Percentiles rank a stretch among this genome's conserved stretches.
Conservation (phyloP, 2,797 vertebrate genomes). For the Lacerta bilineata region DNA sequence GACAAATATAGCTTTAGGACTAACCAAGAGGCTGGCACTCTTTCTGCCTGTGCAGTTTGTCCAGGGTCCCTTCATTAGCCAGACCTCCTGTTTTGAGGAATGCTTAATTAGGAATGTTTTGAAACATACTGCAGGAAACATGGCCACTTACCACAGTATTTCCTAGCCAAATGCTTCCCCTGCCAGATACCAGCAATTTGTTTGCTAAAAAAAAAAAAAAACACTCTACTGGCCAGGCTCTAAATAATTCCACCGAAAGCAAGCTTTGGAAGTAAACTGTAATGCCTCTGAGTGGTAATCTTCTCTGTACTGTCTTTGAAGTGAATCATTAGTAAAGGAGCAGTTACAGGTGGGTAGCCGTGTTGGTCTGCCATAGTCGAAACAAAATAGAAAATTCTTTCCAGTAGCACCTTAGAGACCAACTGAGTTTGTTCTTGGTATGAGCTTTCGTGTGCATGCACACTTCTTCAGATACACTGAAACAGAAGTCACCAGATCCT, state of each 20-base stretch:
- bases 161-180: conserved; percentile 5
- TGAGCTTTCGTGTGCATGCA: no score
- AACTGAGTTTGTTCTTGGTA: no score
- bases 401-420: no score
- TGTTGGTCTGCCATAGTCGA: no score
- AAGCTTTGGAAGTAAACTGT: background rate
- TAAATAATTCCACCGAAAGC: conserved; percentile 9
- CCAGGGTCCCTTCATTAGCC: conserved; percentile 11
- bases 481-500: no score
- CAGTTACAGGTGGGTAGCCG: no score
- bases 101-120: conserved; percentile 29
- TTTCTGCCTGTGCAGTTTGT: background rate
- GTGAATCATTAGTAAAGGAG: background rate
- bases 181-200: conserved; percentile 16
- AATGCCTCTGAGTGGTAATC: background rate
- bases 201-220: conserved; percentile 7
- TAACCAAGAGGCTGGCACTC: background rate
- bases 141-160: conserved; percentile 22
- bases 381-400: no score
- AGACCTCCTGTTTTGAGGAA: conserved; percentile 19
- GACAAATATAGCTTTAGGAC: background rate
- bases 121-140: conserved; percentile 26
- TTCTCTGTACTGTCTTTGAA: conserved; percentile 1
- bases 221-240: background rate
- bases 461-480: no score